phyloP scores from a whole-genome alignment of 2,888 invertebrate species.

The Rhamnusium bicolor region DNA sequence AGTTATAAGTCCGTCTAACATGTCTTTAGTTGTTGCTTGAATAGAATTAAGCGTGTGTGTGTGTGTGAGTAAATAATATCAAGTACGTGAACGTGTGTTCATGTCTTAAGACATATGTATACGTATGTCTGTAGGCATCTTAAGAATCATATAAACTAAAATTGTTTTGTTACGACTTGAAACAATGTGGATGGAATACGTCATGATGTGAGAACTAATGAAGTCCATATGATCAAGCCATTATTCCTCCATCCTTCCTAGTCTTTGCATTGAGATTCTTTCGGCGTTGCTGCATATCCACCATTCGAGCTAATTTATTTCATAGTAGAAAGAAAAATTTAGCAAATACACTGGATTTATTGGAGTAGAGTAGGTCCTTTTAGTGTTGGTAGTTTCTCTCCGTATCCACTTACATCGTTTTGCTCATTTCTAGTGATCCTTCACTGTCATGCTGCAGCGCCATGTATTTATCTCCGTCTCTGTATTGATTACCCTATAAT shows the following conservation, averaged over 20 bases:
- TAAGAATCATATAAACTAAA: too few species aligned
- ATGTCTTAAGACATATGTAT: too few species aligned
- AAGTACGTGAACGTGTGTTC: too few species aligned
- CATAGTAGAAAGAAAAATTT: conserved; percentile 52
- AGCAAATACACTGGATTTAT: conserved; percentile 55
- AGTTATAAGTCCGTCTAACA: too few species aligned
- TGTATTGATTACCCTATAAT: conserved; percentile 64
- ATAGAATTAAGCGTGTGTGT: too few species aligned
- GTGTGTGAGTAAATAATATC: too few species aligned
- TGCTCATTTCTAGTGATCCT: conserved; percentile 62
- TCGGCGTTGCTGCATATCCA: conserved; percentile 14
- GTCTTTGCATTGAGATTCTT: not conserved
- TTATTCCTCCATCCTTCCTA: not conserved
- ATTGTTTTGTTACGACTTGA: too few species aligned
- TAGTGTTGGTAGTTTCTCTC: conserved; percentile 57
- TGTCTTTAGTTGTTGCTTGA: too few species aligned
- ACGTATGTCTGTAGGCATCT: too few species aligned
- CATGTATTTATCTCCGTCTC: conserved; percentile 62
- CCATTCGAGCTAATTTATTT: conserved; percentile 44
- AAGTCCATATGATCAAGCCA: not conserved
- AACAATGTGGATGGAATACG: too few species aligned
- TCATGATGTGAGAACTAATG: too few species aligned
- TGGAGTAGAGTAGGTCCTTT: conserved; percentile 50
- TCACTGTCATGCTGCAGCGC: conserved; percentile 60
- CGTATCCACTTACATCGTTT: conserved; percentile 63